Evolutionary conservation across 2,888 invertebrate species (phyloP).

Genomic region (Amphimallon solstitiale): DNA sequence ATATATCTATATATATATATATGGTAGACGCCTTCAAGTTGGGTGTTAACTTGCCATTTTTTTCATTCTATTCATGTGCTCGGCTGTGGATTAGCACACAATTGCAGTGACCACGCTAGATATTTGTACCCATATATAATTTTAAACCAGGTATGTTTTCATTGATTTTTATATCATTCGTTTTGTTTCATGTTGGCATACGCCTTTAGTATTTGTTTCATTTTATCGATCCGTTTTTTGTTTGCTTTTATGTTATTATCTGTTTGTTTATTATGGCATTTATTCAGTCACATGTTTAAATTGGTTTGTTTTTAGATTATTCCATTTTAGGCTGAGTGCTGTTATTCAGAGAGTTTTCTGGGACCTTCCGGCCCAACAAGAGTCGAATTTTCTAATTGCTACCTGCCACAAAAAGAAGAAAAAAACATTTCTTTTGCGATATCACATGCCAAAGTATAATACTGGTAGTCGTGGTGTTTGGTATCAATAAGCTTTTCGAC

Average conservation of each 20-base stretch:
- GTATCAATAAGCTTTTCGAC: slow-evolving; percentile 62
- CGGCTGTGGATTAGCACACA: slow-evolving; percentile 45
- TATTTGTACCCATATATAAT: slow-evolving; percentile 37
- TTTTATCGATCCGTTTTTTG: not conserved
- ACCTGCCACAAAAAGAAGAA: slow-evolving; percentile 54
- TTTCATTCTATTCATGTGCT: not conserved
- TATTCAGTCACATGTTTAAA: slow-evolving; percentile 25
- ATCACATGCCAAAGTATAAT: slow-evolving; percentile 14
- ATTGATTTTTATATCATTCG: not conserved
- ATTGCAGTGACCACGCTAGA: slow-evolving; percentile 57
- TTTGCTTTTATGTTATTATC: slow-evolving; percentile 4
- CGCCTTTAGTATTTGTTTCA: slow-evolving; percentile 39
- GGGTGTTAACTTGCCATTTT: slow-evolving; percentile 33
- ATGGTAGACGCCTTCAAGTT: slow-evolving; percentile 30
- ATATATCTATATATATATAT: not conserved
- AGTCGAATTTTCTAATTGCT: slow-evolving; percentile 62
- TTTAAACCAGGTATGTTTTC: not conserved
- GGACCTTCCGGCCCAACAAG: slow-evolving; percentile 62
- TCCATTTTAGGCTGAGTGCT: slow-evolving; percentile 55
- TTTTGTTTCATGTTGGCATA: slow-evolving; percentile 39
- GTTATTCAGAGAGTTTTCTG: slow-evolving; percentile 62
- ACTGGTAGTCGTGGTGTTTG: slow-evolving; percentile 47
- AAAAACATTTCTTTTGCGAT: slow-evolving; percentile 21
- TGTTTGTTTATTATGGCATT: slow-evolving; percentile 6
- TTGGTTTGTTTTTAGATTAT: slow-evolving; percentile 22